Conservation (phyloP, 2,113 vertebrate genomes). For the Gallinago jamesoni region DNA sequence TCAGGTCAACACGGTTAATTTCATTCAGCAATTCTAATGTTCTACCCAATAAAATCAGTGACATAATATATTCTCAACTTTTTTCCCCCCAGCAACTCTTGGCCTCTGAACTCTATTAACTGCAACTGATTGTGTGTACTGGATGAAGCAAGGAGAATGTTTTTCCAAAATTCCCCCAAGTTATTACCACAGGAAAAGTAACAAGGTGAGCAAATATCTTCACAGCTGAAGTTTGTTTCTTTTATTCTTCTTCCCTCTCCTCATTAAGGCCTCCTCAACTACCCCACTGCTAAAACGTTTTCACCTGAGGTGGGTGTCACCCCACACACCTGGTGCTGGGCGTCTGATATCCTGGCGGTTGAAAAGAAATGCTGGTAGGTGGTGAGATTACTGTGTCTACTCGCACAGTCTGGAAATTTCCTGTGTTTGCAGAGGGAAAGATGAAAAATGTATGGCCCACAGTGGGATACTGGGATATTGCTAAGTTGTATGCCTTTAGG, state of each 20-base stretch:
- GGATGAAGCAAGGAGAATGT: not conserved
- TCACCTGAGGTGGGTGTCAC: not conserved
- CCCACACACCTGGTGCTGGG: not conserved
- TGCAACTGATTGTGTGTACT: not conserved
- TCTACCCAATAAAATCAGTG: not conserved
- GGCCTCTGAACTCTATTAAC: not conserved
- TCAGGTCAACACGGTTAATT: not conserved
- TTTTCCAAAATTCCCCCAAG: not conserved
- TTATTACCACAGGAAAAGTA: not conserved
- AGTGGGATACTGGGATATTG: not conserved
- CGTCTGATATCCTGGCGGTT: not conserved
- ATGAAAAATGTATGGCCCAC: not conserved
- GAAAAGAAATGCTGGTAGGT: not conserved
- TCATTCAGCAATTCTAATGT: not conserved
- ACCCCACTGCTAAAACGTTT: not conserved
- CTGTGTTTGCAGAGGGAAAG: not conserved
- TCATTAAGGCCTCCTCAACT: not conserved
- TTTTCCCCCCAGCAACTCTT: not conserved
- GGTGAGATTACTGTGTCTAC: not conserved
- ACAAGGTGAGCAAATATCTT: not conserved
- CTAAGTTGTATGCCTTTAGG: not conserved
- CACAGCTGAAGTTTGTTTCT: not conserved
- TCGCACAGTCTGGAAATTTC: not conserved
- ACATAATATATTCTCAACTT: not conserved
- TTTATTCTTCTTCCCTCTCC: not conserved